These are phyloP conservation scores for Heliornis fulica DNA, from an alignment of 2,113 vertebrate genomes.

Conservation along the genomic window DNA sequence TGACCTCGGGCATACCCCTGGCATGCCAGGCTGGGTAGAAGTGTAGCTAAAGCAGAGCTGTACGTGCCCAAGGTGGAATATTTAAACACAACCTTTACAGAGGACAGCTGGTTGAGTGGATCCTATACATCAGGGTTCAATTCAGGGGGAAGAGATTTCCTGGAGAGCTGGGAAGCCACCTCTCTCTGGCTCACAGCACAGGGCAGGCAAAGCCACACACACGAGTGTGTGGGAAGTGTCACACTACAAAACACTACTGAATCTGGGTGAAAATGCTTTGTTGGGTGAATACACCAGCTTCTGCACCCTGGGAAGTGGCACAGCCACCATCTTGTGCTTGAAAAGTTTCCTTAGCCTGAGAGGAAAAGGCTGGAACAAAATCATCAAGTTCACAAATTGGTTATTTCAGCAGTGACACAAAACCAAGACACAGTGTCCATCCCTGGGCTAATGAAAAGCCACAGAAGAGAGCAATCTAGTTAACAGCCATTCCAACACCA, in stretches of 20 bases:
- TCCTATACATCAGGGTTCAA: not conserved
- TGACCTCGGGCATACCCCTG: rapidly evolving
- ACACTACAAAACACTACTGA: rapidly evolving
- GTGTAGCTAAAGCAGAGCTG: not conserved
- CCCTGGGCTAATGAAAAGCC: not conserved
- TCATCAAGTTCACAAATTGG: not conserved
- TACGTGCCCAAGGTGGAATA: not conserved
- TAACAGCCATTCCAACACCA: not conserved
- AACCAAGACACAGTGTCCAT: not conserved
- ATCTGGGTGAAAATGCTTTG: not conserved
- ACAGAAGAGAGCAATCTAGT: not conserved
- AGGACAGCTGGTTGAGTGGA: not conserved
- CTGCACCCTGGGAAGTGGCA: not conserved
- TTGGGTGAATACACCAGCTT: not conserved
- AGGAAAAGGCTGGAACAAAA: not conserved
- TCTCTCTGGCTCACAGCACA: not conserved
- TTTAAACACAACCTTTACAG: not conserved
- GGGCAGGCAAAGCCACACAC: not conserved
- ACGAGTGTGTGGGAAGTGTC: rapidly evolving
- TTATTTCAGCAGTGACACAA: not conserved
- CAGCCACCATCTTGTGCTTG: not conserved
- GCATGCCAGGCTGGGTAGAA: not conserved
- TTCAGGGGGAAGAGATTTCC: not conserved
- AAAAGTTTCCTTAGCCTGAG: not conserved
- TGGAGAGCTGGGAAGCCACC: not conserved